Evolutionary conservation across 2,113 vertebrate species (phyloP), one percentile per base, ranked within the genome.

Genomic region (Charadrius vociferus): DNA sequence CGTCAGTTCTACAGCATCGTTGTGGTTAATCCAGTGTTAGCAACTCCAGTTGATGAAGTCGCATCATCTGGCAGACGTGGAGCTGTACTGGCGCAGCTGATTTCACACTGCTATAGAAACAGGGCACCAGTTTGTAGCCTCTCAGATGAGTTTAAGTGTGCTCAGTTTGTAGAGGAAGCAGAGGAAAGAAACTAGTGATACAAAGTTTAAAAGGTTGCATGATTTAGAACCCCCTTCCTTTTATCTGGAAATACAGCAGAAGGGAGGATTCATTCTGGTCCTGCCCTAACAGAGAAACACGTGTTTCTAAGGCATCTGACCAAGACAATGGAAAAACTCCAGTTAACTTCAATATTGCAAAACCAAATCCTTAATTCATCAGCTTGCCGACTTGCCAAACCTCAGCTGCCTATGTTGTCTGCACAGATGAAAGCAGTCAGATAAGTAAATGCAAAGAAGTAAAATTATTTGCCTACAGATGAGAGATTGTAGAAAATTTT

Each of bases 391-490:
- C 30, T 29, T 74, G 21, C 77, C 81, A 88, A 89, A 73, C 74
- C 74, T 95, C 86, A 62, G 45, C n/a, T 50, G 70, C 63, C 70
- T 93, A 26, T 56, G 63, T 70, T 75, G 67, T 59, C 91, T 95
- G 71, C 50, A 23, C 22, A 94, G 80, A 95, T 90, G 73, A 95
- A 97, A 50, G 55, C 47, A 87, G 55, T 21, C 55, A 78, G 82
- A 83, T 72, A 94, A 79, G n/a, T 77, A 88, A 94, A 97, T 78
- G 78, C 66, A 91, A 91, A 91, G 77, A 81, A 80, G 53, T 75
- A 59, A 61, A 86, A 96, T 88, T 77, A 91, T 95, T 91, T 92
- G 90, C 94, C 86, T 91, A 71, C 86, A 93, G 55, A 96, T 82
- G 53, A 91, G 66, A 95, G 74, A 80, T 26, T 45, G 20, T 24